Evolutionary conservation across 2,113 vertebrate species (phyloP).

Genomic region (Aleadryas rufinucha): DNA sequence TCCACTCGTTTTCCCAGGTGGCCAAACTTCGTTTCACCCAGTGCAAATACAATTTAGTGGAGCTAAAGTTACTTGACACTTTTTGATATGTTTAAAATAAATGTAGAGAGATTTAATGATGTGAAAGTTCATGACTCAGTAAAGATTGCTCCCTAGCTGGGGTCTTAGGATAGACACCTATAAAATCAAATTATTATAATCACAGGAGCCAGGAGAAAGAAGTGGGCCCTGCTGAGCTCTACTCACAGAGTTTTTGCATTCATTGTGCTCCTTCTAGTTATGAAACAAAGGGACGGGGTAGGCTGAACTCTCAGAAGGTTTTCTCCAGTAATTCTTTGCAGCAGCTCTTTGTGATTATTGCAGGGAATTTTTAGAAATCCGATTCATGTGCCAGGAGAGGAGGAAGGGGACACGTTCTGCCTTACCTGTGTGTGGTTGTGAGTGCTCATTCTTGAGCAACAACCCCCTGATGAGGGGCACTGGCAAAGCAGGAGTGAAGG

Average conservation of each 20-base stretch:
- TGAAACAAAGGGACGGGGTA: slow-evolving; percentile 37
- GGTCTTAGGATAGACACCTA: slow-evolving; percentile 69
- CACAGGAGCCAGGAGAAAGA: slow-evolving; percentile 61
- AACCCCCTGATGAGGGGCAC: neutral
- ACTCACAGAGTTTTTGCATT: slow-evolving; percentile 62
- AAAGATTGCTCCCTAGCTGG: slow-evolving; percentile 58
- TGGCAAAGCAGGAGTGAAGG: neutral
- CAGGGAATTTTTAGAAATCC: slow-evolving; percentile 34
- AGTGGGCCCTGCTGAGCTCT: slow-evolving; percentile 47
- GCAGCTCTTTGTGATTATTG: slow-evolving; percentile 47
- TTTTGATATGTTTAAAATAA: slow-evolving; percentile 70
- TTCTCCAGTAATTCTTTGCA: slow-evolving; percentile 34
- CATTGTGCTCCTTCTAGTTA: slow-evolving; percentile 51
- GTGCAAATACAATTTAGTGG: slow-evolving; percentile 59
- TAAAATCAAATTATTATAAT: slow-evolving; percentile 75
- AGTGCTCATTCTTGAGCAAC: neutral
- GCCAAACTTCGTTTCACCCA: slow-evolving; percentile 39
- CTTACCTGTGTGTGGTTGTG: neutral
- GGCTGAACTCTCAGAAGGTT: slow-evolving; percentile 60
- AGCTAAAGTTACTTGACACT: slow-evolving; percentile 66
- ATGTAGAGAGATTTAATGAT: slow-evolving; percentile 69
- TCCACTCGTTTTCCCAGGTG: neutral
- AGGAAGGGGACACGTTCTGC: neutral
- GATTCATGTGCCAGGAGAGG: neutral
- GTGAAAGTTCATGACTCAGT: slow-evolving; percentile 74